Base-by-base conservation (phyloP, 2,888 invertebrate species). In the Drosophila tripunctata region DNA sequence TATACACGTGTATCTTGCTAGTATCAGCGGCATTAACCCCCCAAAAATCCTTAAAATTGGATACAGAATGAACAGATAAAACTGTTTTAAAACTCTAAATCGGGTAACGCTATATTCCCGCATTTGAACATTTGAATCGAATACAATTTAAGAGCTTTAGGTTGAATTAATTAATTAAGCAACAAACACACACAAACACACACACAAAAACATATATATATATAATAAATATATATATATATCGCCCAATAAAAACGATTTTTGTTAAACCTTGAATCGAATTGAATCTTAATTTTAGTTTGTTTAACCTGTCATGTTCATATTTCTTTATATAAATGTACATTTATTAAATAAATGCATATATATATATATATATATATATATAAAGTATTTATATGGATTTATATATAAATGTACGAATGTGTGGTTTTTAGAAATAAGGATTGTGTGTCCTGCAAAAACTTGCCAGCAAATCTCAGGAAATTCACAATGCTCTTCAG, bases 391-490 rank as follows among this genome's bases (percentile, higher is more conserved):
- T 48, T 30, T 36, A 41, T 55, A 24, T 43, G 31, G 55, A 21
- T 55, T 8, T 10, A 27, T 27, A 55, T 47, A 17, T 22, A 35
- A 44, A 40, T 54, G 12, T 44, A 35, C 56, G 50, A 63, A 36
- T 60, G 48, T 60, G 58, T 68, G 55, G 60, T 55, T 80, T n/a
- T 81, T 89, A 95, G 94, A 95, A 93, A 93, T 94, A 93, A 94
- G 94, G 94, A 94, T 94, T 93, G 93, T 94, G 92, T 94, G 94
- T 93, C 94, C 94, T 91, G 94, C 94, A 92, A 95, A 94, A 94
- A 94, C 94, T 92, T 94, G 93, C 92, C 94, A 94, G 90, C 94
- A 94, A 92, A 93, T 94, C 87, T 94, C 94, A 90, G 94, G 94
- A 92, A 94, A 94, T 92, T 94, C 94, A 79, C 94, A 94, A 92